These are phyloP conservation scores for Myanophis thanlyinensis DNA, from an alignment of 2,113 vertebrate genomes.

Conservation along the genomic window DNA sequence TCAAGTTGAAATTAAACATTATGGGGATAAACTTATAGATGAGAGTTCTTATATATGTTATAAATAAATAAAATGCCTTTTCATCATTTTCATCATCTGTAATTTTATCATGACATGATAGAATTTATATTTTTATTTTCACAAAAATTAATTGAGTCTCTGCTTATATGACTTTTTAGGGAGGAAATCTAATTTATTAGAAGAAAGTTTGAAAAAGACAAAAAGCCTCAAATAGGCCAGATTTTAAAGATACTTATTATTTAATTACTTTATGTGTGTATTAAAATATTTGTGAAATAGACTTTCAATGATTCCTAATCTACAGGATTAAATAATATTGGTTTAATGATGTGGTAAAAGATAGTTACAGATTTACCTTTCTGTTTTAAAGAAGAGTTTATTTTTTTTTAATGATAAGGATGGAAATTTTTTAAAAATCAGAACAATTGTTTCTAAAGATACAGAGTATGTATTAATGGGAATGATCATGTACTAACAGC, in stretches of 20 bases:
- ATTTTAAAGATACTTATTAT: neutral
- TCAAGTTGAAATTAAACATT: neutral
- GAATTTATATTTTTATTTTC: neutral
- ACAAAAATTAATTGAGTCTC: neutral
- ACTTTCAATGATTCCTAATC: neutral
- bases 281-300: neutral
- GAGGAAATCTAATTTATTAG: neutral
- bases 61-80: neutral
- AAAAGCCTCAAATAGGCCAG: neutral
- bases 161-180: neutral
- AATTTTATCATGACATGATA: neutral
- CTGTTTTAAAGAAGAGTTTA: neutral
- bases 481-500: neutral
- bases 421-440: neutral
- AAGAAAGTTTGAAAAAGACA: neutral
- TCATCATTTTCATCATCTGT: neutral
- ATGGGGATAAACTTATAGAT: neutral
- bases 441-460: neutral
- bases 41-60: neutral
- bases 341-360: neutral
- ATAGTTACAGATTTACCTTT: neutral
- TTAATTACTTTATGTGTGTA: neutral
- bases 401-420: neutral
- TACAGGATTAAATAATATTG: neutral
- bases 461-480: neutral